Evolutionary conservation across 2,113 vertebrate species (phyloP).

Genomic region (Phrynocephalus versicolor): DNA sequence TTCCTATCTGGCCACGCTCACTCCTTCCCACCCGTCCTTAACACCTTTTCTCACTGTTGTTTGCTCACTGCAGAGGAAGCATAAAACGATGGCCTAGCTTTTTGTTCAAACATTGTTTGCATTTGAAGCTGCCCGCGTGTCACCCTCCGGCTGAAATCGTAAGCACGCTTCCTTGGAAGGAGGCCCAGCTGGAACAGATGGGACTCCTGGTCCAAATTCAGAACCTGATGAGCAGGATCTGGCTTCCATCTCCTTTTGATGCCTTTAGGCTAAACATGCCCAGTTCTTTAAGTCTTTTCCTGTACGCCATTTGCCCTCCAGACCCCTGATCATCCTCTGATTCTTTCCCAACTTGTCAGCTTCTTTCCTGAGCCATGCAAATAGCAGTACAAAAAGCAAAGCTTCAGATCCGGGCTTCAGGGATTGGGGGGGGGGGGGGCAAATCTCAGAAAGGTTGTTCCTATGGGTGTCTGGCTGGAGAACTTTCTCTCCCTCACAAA

Average conservation of each 20-base stretch:
- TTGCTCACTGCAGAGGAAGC: background rate
- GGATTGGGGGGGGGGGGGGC: too few species aligned
- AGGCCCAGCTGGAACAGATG: background rate
- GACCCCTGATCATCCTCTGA: background rate
- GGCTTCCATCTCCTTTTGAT: background rate
- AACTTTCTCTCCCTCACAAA: background rate
- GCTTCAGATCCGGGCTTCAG: background rate
- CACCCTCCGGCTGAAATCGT: background rate
- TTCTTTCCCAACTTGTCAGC: background rate
- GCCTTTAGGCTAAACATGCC: background rate
- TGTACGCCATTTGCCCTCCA: too few species aligned
- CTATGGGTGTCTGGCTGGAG: background rate
- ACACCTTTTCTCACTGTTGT: background rate
- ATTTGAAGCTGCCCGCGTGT: background rate
- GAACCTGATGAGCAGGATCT: background rate
- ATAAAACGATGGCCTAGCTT: background rate
- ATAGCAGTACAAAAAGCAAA: background rate
- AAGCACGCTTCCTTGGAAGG: background rate
- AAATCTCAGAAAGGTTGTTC: background rate
- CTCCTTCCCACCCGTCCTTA: background rate
- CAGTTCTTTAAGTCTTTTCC: background rate
- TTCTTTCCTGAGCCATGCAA: background rate
- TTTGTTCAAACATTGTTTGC: background rate
- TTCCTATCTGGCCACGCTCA: background rate
- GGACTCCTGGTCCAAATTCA: background rate